A percentile compares a stretch with the other conserved stretches of the same genome.
These are phyloP conservation scores for Eilema sororculum DNA, from an alignment of 2,888 invertebrate genomes.

Conservation along the genomic window DNA sequence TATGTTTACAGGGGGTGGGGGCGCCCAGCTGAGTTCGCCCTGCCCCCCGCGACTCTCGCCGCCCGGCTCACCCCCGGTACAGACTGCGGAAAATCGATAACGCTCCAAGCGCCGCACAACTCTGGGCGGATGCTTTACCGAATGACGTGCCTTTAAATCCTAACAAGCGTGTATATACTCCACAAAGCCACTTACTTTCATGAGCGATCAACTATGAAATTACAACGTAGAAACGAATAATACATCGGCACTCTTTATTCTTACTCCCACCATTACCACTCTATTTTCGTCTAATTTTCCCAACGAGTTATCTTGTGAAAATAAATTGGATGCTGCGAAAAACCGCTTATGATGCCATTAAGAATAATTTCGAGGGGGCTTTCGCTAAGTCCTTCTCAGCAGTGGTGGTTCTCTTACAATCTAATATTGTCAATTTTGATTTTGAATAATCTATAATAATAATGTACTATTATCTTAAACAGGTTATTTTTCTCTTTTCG, in stretches of 20 bases:
- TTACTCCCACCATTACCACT: slow-evolving; percentile 46
- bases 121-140: slow-evolving; percentile 61
- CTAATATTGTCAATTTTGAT: slow-evolving; percentile 60
- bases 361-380: slow-evolving; percentile 59
- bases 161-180: slow-evolving; percentile 51
- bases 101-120: slow-evolving; percentile 73
- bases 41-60: slow-evolving; percentile 44
- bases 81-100: slow-evolving; percentile 84
- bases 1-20: slow-evolving; percentile 80
- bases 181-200: slow-evolving; percentile 25
- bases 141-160: slow-evolving; percentile 63
- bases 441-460: slow-evolving; percentile 44
- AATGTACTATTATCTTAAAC: neutral
- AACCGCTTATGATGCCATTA: slow-evolving; percentile 70
- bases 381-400: slow-evolving; percentile 57
- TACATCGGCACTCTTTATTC: slow-evolving; percentile 26
- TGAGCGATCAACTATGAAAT: slow-evolving; percentile 34
- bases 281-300: slow-evolving; percentile 65
- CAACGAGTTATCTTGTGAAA: slow-evolving; percentile 66
- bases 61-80: slow-evolving; percentile 46
- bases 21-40: slow-evolving; percentile 77
- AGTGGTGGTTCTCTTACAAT: slow-evolving; percentile 59
- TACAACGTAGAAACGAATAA: slow-evolving; percentile 26
- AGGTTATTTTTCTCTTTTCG: neutral
- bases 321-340: slow-evolving; percentile 68